A percentile compares a stretch with the other conserved stretches of the same genome.
Conservation (phyloP, 2,888 invertebrate genomes). For the Phortica magna region DNA sequence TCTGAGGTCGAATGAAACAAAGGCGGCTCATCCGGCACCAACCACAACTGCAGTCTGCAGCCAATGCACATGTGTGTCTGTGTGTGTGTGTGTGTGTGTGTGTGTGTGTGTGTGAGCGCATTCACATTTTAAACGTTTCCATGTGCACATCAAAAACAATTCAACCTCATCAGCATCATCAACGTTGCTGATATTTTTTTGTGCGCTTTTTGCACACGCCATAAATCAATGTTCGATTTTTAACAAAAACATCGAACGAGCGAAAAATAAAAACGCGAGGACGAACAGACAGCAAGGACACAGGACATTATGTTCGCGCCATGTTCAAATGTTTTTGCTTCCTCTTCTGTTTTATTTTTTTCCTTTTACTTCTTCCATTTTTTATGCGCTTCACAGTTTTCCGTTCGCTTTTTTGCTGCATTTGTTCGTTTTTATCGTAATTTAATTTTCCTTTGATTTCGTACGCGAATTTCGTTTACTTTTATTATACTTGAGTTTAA, state of each 20-base stretch:
- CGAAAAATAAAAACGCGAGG: slow-evolving; percentile 29
- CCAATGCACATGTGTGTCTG: slow-evolving; percentile 41
- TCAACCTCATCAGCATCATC: slow-evolving; percentile 70
- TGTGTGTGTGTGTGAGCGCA: slow-evolving; percentile 41
- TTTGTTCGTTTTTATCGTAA: slow-evolving; percentile 35
- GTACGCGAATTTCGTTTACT: neutral
- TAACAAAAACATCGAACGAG: slow-evolving; percentile 48
- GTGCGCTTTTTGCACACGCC: slow-evolving; percentile 55
- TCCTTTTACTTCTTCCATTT: slow-evolving; percentile 45
- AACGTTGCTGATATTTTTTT: slow-evolving; percentile 47
- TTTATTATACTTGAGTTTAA: too few species aligned
- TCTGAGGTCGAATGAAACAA: slow-evolving; percentile 39
- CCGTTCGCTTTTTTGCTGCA: slow-evolving; percentile 48
- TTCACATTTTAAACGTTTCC: slow-evolving; percentile 29
- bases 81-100: slow-evolving; percentile 42
- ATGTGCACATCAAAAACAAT: slow-evolving; percentile 52
- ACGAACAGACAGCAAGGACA: slow-evolving; percentile 60
- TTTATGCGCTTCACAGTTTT: slow-evolving; percentile 67
- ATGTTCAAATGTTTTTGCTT: slow-evolving; percentile 68
- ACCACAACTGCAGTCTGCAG: slow-evolving; percentile 27
- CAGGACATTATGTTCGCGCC: slow-evolving; percentile 77
- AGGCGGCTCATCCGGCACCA: slow-evolving; percentile 48
- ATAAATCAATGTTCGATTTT: slow-evolving; percentile 75
- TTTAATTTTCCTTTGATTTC: slow-evolving; percentile 36
- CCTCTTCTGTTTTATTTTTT: slow-evolving; percentile 50